Base-by-base conservation (phyloP, 1,140 invertebrate genomes). In the Orussus abietinus region DNA sequence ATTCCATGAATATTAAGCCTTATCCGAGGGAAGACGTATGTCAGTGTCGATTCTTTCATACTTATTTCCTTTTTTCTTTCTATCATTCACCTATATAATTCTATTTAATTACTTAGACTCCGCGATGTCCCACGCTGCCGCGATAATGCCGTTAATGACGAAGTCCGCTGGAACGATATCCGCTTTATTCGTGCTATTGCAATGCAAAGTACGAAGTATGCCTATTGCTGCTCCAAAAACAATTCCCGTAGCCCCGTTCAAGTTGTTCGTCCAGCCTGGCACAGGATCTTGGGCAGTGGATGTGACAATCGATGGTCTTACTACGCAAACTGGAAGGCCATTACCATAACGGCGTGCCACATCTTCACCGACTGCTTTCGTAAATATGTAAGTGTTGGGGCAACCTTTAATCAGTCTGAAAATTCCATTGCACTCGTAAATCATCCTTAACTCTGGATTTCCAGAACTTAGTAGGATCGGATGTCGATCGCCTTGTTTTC, bases 111-210 rank as follows among this genome's bases (percentile, higher is more conserved):
- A 67, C 60, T 49, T 75, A 10, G 65, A 77, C 38, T 74, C 68
- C 1, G 75, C 77, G 1, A 80, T 78, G 45, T 83, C 76, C 75
- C 82, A 84, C 7, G 84, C 85, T 3, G 81, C 75, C 1, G 79
- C 81, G 25, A 95, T 81, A 29, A 93, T 76, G 25, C 86, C 80
- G 61, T 90, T 91, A n/a, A 91, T 83, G 3, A 85, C 85, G 45
- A 83, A 80, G 72, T 96, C 92, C 0, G 89, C 90, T 0, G 92
- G 92, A 19, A 96, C 85, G 3, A 96, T 74, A 52, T 96, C 91
- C 0, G 90, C 86, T 5, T 78, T 75, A 29, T 79, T 77, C 1
- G 76, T 58, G 6, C 54, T 44, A 41, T 83, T 69, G 45, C 85
- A 85, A 35, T 84, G 77, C 44, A 92, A 64, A 1, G 81, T 80